Conservation (phyloP, 2,888 invertebrate species). For the Leptopilina syphax region DNA sequence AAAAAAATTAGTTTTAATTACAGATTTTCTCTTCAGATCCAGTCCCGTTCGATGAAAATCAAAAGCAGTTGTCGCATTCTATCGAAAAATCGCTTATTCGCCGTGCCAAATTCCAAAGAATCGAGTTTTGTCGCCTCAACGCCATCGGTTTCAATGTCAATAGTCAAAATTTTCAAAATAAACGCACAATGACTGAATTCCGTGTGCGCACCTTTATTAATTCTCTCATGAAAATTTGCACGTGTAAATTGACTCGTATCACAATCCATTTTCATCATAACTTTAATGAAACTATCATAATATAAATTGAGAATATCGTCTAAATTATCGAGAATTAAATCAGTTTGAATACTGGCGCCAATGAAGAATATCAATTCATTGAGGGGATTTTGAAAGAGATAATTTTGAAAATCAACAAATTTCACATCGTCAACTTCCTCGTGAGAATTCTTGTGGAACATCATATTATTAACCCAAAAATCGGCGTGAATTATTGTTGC, state of each 20-base stretch:
- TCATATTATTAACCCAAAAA: conserved; percentile 82
- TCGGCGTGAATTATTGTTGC: conserved; percentile 80
- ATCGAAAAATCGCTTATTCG: not conserved
- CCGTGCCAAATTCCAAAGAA: not conserved
- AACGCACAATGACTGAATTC: conserved; percentile 67
- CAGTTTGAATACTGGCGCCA: conserved; percentile 78
- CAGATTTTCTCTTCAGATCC: not conserved
- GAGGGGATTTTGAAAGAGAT: conserved; percentile 77
- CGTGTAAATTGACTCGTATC: conserved; percentile 64
- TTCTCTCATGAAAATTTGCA: conserved; percentile 59
- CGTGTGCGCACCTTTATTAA: conserved; percentile 57
- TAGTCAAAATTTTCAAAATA: conserved; percentile 66
- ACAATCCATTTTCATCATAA: conserved; percentile 75
- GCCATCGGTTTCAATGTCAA: conserved; percentile 50
- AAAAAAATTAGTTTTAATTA: not conserved
- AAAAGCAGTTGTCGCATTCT: conserved; percentile 6
- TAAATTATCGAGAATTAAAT: conserved; percentile 76
- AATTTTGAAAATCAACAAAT: conserved; percentile 81
- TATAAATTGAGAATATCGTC: conserved; percentile 79
- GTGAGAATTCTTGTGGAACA: conserved; percentile 77
- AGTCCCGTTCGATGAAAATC: not conserved
- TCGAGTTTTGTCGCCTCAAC: not conserved
- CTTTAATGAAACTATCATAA: conserved; percentile 77
- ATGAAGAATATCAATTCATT: conserved; percentile 80
- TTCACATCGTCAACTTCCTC: conserved; percentile 77